Evolutionary conservation across 2,888 invertebrate species (phyloP), one percentile per base, ranked within the genome.

Genomic region (Tribolium freemani): DNA sequence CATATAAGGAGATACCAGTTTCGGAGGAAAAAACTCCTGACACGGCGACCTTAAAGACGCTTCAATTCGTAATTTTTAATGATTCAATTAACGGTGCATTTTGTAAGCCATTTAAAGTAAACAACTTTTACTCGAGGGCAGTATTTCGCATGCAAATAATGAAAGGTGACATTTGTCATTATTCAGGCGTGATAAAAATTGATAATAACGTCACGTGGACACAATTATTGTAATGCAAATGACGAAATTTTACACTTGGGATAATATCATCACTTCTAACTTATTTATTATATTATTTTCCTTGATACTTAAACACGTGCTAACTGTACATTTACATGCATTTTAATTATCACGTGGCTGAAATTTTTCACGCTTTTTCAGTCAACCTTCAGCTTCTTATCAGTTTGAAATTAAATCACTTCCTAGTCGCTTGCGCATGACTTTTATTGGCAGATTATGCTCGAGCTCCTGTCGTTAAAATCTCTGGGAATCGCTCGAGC

Each of bases 71-170:
- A 50, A 31, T 10, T 66, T 56, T 48, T 57, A 66, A 66, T 57
- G 54, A 57, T 48, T 56, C 56, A 67, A 72, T 69, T 76, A 75
- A 77, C 76, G 71, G 75, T 73, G 50, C 57, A 69, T 66, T 69
- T 60, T 53, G 60, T 51, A 64, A 30, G n/a, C 30, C 8, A 50
- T 48, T 60, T 48, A 67, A 70, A 69, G 53, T 45, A 67, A 63
- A 68, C 64, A 66, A 74, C 77, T 77, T 75, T 77, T 77, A 77
- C 75, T 71, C 61, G 70, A 64, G 54, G 69, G 71, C n/a, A 58
- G 60, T 74, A 74, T 75, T 75, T 74, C 75, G 75, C 73, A 77
- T 75, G 77, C 60, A 74, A 75, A 74, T 70, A 69, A 46, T 44
- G 60, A 64, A 68, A 75, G 75, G 73, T 70, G 74, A 74, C 73